Evolutionary conservation across 2,113 vertebrate genomes (phyloP).

Genomic region (Myotis lucifugus): DNA sequence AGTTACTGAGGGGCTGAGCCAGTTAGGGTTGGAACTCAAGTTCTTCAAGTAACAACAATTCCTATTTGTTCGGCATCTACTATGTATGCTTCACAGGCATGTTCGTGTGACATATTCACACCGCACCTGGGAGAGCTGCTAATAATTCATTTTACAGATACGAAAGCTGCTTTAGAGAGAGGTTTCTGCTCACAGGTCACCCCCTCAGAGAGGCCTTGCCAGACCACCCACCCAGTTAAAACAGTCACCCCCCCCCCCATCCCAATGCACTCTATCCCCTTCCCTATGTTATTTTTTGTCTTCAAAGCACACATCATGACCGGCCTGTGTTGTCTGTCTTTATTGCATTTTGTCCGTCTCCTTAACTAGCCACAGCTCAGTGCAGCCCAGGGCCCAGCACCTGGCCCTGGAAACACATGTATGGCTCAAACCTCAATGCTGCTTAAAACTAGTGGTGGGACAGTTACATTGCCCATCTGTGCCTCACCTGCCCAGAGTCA

Average conservation of each 20-base stretch:
- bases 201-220: not conserved
- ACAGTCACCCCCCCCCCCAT: too few species aligned
- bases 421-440: accelerated
- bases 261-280: not conserved
- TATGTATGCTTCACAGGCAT: not conserved
- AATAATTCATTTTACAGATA: not conserved
- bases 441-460: not conserved
- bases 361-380: not conserved
- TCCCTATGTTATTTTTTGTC: not conserved
- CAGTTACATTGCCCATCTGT: not conserved
- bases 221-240: not conserved
- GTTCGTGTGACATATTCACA: not conserved
- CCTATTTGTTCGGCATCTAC: not conserved
- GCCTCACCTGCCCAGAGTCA: not conserved
- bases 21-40: not conserved
- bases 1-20: not conserved
- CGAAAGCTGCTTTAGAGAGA: not conserved
- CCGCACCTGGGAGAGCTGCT: not conserved
- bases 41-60: not conserved
- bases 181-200: not conserved
- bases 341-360: not conserved
- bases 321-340: not conserved
- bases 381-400: not conserved
- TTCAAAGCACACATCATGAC: not conserved
- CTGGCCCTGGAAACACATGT: not conserved